These are phyloP conservation scores for Tribolium castaneum DNA, from an alignment of 1,140 invertebrate species.

Conservation along the genomic window DNA sequence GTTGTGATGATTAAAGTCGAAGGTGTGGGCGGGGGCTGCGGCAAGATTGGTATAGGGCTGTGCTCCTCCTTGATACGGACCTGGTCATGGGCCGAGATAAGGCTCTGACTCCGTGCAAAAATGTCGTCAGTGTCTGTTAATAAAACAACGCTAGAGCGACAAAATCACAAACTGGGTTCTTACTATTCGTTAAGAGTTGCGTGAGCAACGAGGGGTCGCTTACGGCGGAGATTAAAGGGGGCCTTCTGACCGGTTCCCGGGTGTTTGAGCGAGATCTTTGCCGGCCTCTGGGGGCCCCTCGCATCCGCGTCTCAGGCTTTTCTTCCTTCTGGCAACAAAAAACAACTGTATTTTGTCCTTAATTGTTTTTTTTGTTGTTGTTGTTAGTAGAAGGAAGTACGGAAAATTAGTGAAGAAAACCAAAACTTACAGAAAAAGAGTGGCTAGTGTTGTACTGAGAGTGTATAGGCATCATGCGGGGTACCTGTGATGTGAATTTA, in stretches of 20 bases:
- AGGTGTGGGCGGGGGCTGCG: slow-evolving; percentile 51
- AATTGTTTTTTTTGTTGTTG: neutral
- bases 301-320: slow-evolving; percentile 47
- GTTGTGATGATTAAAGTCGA: slow-evolving; percentile 64
- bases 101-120: slow-evolving; percentile 1
- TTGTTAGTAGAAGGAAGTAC: neutral
- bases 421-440: slow-evolving; percentile 26
- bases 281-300: slow-evolving; percentile 50
- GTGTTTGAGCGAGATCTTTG: slow-evolving; percentile 60
- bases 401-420: slow-evolving; percentile 3
- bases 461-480: slow-evolving; percentile 41
- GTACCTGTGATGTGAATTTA: slow-evolving; percentile 63
- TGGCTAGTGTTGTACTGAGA: slow-evolving; percentile 37
- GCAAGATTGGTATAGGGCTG: slow-evolving; percentile 52
- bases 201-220: slow-evolving; percentile 71
- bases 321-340: slow-evolving; percentile 49
- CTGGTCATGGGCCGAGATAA: slow-evolving; percentile 39
- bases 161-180: neutral
- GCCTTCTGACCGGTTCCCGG: slow-evolving; percentile 63
- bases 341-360: neutral
- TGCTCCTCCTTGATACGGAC: slow-evolving; percentile 58
- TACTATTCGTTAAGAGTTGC: slow-evolving; percentile 70
- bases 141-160: neutral
- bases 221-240: slow-evolving; percentile 68
- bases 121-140: neutral